These are phyloP conservation scores for Hemitrygon akajei DNA, from an alignment of 2,797 vertebrate species.

Conservation along the genomic window DNA sequence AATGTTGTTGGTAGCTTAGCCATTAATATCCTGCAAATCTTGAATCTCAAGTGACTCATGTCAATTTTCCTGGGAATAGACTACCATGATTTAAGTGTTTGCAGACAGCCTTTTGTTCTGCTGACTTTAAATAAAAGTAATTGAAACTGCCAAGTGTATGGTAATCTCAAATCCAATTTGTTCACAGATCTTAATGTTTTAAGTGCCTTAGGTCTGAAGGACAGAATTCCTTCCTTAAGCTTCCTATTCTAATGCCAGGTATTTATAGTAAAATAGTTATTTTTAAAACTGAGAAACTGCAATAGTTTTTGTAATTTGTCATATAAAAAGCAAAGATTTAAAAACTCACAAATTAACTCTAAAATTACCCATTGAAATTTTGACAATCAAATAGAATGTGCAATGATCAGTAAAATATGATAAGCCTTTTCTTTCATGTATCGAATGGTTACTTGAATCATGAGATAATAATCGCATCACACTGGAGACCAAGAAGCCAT, in stretches of 20 bases:
- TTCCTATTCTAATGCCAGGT: not conserved
- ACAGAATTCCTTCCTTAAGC: not conserved
- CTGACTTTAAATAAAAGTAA: not conserved
- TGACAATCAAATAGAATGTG: not conserved
- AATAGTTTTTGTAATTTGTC: not conserved
- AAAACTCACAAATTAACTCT: conserved; percentile 3
- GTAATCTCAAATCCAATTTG: conserved; percentile 1
- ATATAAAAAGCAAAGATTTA: not conserved
- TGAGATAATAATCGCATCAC: not conserved
- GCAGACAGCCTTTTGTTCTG: not conserved
- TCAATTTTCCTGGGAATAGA: not conserved
- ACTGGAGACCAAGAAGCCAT: not conserved
- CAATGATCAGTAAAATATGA: not conserved
- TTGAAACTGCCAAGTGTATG: not conserved
- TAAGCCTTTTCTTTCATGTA: not conserved
- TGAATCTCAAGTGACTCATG: not conserved
- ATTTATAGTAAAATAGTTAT: not conserved
- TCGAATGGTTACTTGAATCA: not conserved
- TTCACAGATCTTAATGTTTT: not conserved
- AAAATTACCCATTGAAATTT: not conserved
- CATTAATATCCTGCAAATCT: not conserved
- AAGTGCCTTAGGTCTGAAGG: not conserved
- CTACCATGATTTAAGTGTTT: not conserved
- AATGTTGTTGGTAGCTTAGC: not conserved
- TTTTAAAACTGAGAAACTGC: not conserved